phyloP scores from a whole-genome alignment of 2,888 invertebrate genomes.

The Heterodera filipjevi region DNA sequence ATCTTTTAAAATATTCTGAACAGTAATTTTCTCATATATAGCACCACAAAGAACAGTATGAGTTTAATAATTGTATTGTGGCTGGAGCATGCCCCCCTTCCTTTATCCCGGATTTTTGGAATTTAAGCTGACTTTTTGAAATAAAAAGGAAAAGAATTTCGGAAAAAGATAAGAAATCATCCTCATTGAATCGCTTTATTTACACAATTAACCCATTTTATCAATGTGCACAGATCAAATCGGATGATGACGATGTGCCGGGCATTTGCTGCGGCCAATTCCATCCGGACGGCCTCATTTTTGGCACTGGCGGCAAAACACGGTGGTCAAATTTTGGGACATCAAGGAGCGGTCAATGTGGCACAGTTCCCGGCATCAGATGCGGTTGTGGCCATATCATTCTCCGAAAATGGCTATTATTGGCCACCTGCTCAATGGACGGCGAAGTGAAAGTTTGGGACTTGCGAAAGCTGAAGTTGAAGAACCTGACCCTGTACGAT shows the following conservation, averaged over 20 bases:
- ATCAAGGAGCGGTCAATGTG: conserved; percentile 85
- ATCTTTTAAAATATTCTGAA: too few species aligned
- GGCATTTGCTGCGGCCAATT: conserved; percentile 93
- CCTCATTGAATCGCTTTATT: too few species aligned
- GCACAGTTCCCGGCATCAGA: conserved; percentile 98
- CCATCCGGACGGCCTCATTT: conserved; percentile 98
- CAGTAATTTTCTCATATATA: too few species aligned
- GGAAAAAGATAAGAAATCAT: too few species aligned
- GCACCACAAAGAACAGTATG: too few species aligned
- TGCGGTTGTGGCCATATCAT: conserved; percentile 92
- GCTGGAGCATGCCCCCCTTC: too few species aligned
- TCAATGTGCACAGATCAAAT: conserved; percentile 38
- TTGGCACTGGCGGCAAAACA: conserved; percentile 93
- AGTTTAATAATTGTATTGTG: too few species aligned
- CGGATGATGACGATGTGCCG: conserved; percentile 38
- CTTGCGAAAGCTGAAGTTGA: too few species aligned
- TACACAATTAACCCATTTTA: background rate
- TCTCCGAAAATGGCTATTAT: conserved; percentile 99
- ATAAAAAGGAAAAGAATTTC: too few species aligned
- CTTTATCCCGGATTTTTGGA: too few species aligned
- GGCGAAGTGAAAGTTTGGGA: conserved; percentile 88
- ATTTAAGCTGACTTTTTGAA: too few species aligned
- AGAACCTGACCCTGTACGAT: too few species aligned
- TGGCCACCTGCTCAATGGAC: conserved; percentile 97
- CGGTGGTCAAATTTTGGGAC: conserved; percentile 99